Evolutionary conservation across 1,140 invertebrate genomes (phyloP).

Genomic region (Drosophila kepulauana): DNA sequence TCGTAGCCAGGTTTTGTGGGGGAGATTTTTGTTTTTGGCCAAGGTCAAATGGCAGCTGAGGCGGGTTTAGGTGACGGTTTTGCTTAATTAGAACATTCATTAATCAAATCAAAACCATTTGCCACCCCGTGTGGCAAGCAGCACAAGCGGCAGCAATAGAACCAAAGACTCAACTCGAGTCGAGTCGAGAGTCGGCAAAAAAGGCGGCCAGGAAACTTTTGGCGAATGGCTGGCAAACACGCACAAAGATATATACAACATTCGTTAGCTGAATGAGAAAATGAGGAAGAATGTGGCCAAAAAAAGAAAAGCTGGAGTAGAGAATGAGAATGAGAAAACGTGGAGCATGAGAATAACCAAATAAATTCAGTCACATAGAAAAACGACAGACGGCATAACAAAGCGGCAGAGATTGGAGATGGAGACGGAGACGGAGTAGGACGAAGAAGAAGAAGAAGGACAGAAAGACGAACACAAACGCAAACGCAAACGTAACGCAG

Average conservation of each 20-base stretch:
- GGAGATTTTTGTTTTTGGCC: constrained; percentile 69
- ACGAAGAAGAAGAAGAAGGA: constrained; percentile 44
- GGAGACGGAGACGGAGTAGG: constrained; percentile 28
- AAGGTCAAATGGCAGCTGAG: constrained; percentile 73
- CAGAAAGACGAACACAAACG: constrained; percentile 25
- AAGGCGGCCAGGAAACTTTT: constrained; percentile 67
- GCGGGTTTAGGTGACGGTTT: constrained; percentile 78
- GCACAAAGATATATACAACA: constrained; percentile 54
- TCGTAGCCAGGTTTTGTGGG: background rate
- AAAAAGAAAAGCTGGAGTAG: background rate
- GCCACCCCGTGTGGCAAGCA: constrained; percentile 65
- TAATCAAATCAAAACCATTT: constrained; percentile 85
- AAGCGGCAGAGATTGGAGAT: constrained; percentile 71
- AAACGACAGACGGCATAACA: constrained; percentile 82
- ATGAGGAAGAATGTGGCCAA: constrained; percentile 17
- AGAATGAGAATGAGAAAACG: too few relatives aligned
- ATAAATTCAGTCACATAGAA: constrained; percentile 82
- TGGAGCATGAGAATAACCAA: constrained; percentile 50
- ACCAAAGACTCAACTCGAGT: constrained; percentile 18
- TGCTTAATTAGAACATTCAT: constrained; percentile 85
- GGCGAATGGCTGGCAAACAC: constrained; percentile 74
- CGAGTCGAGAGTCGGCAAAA: constrained; percentile 26
- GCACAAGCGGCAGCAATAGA: constrained; percentile 28
- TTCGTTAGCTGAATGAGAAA: constrained; percentile 16
- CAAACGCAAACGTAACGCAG: constrained; percentile 40